phyloP scores from a whole-genome alignment of 2,888 invertebrate species.

The Drosophila subquinaria region DNA sequence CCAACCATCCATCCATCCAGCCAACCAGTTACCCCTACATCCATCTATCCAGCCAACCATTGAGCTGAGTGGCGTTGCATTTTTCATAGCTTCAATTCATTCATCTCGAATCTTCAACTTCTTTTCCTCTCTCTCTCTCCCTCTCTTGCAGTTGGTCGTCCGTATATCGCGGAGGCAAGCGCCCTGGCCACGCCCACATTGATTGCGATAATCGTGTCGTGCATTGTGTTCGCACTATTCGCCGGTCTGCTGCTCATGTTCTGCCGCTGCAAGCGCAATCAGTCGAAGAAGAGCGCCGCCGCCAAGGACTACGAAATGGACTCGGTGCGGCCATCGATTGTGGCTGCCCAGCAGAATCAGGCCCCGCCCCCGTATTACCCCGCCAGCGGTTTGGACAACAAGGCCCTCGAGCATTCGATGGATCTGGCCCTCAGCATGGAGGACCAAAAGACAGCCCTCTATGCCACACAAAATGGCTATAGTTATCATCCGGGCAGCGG shows the following conservation, averaged over 20 bases:
- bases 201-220: slow-evolving; percentile 92
- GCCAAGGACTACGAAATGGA: slow-evolving; percentile 97
- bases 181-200: slow-evolving; percentile 92
- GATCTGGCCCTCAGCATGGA: slow-evolving; percentile 93
- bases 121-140: slow-evolving; percentile 30
- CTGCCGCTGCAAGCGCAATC: slow-evolving; percentile 93
- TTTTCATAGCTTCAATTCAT: slow-evolving; percentile 37
- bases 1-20: slow-evolving; percentile 25
- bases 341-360: slow-evolving; percentile 92
- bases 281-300: slow-evolving; percentile 92
- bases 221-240: slow-evolving; percentile 92
- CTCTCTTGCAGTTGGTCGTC: slow-evolving; percentile 90
- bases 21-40: slow-evolving; percentile 36
- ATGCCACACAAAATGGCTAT: slow-evolving; percentile 93
- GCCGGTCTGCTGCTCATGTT: slow-evolving; percentile 92
- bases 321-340: slow-evolving; percentile 93
- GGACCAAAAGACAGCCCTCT: slow-evolving; percentile 94
- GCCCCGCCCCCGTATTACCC: slow-evolving; percentile 96
- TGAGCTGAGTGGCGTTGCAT: too few relatives aligned
- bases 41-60: slow-evolving; percentile 29
- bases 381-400: slow-evolving; percentile 95
- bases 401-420: slow-evolving; percentile 95
- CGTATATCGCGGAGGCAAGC: slow-evolving; percentile 92
- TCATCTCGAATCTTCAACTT: slow-evolving; percentile 30
- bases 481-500: slow-evolving; percentile 92